Percentiles rank a stretch among this genome's conserved stretches.
Evolutionary conservation across 2,113 vertebrate species (phyloP).

Genomic region (Telmatochromis sp.): DNA sequence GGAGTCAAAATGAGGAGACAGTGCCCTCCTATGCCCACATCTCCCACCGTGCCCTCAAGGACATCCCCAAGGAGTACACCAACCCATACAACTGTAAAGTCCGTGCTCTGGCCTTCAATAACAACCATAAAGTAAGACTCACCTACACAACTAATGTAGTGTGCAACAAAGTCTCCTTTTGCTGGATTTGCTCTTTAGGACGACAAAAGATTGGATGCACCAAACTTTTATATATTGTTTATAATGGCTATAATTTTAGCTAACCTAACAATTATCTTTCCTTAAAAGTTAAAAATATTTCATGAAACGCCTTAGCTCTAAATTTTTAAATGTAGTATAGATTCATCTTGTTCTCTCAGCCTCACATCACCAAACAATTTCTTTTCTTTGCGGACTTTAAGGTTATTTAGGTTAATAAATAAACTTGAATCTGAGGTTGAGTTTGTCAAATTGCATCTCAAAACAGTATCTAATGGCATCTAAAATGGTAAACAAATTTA

Average conservation of each 20-base stretch:
- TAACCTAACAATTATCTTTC: not conserved
- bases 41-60: slow-evolving; percentile 89
- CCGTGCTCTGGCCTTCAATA: slow-evolving; percentile 94
- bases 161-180: not conserved
- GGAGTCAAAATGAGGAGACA: slow-evolving; percentile 73
- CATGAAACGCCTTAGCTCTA: not conserved
- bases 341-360: not conserved
- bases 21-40: slow-evolving; percentile 92
- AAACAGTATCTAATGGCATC: not conserved
- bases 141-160: not conserved
- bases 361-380: not conserved
- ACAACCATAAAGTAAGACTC: slow-evolving; percentile 84
- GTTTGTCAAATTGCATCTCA: not conserved
- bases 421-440: not conserved
- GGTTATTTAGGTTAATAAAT: not conserved
- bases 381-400: not conserved
- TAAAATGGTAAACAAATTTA: not conserved
- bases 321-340: not conserved
- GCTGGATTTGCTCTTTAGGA: not conserved
- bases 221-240: not conserved
- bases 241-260: not conserved
- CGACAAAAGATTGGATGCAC: not conserved
- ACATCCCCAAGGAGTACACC: slow-evolving; percentile 95
- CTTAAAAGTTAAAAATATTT: not conserved
- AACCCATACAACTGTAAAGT: slow-evolving; percentile 97